phyloP scores from a whole-genome alignment of 2,113 vertebrate species.

The Eclectus roratus region DNA sequence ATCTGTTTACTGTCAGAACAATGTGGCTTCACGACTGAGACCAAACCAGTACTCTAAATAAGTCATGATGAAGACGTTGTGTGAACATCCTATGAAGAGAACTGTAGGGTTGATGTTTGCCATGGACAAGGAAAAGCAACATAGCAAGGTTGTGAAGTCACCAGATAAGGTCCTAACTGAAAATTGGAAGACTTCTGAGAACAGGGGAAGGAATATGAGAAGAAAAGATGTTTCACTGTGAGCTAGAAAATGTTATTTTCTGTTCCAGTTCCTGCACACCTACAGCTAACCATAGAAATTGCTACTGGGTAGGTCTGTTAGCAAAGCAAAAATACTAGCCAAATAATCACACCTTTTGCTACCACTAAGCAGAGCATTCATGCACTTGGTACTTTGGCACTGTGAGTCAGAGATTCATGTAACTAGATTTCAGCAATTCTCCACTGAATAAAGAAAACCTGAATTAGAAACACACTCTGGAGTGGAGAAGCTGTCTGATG shows the following conservation, averaged over 20 bases:
- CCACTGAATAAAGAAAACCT: background rate
- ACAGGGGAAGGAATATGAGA: background rate
- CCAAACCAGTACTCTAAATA: background rate
- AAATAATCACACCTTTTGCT: background rate
- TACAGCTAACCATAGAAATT: background rate
- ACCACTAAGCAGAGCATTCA: background rate
- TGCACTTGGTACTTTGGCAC: background rate
- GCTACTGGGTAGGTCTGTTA: background rate
- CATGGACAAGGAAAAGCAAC: background rate
- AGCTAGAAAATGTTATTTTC: background rate
- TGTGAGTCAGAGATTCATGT: background rate
- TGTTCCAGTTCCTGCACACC: background rate
- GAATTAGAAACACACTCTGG: background rate
- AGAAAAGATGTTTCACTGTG: background rate
- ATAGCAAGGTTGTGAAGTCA: background rate
- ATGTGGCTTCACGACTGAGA: background rate
- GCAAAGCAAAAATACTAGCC: background rate
- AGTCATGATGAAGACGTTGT: background rate
- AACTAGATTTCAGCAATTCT: background rate
- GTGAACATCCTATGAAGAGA: background rate
- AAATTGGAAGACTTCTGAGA: background rate
- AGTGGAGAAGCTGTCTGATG: background rate
- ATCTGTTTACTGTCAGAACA: background rate
- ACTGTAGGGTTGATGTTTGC: background rate
- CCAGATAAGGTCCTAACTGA: background rate